These are phyloP conservation scores for Amblyornis subalaris DNA, from an alignment of 2,113 vertebrate species.

Conservation along the genomic window DNA sequence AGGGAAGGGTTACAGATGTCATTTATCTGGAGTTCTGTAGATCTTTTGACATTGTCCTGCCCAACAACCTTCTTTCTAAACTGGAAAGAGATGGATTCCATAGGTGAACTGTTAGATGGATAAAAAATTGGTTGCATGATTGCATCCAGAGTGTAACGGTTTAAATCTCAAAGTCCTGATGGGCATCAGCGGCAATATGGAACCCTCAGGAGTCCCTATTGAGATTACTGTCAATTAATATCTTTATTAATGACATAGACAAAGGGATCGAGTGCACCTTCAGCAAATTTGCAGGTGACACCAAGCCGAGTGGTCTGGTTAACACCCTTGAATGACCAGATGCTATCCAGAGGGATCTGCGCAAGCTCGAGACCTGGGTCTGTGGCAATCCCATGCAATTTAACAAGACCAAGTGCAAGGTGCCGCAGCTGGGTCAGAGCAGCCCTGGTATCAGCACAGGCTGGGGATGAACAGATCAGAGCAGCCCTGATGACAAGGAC, in stretches of 20 bases:
- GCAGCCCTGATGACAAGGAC: neutral
- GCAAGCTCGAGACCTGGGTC: neutral
- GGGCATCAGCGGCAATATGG: neutral
- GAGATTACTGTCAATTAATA: neutral
- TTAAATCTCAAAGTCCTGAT: neutral
- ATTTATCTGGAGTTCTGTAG: neutral
- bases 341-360: neutral
- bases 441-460: accelerated
- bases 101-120: neutral
- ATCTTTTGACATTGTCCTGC: neutral
- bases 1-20: neutral
- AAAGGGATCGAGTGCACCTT: neutral
- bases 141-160: neutral
- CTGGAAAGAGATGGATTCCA: neutral
- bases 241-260: neutral
- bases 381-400: accelerated
- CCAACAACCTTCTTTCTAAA: neutral
- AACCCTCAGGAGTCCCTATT: too few relatives aligned
- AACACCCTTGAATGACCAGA: neutral
- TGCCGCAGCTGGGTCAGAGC: accelerated
- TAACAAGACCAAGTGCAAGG: neutral
- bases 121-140: neutral
- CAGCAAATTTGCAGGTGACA: neutral
- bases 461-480: neutral
- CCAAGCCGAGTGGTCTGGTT: neutral